A percentile compares a stretch with the other conserved stretches of the same genome.
These are phyloP conservation scores for Torymus aiolomorphi DNA, from an alignment of 2,888 invertebrate genomes.

Conservation along the genomic window DNA sequence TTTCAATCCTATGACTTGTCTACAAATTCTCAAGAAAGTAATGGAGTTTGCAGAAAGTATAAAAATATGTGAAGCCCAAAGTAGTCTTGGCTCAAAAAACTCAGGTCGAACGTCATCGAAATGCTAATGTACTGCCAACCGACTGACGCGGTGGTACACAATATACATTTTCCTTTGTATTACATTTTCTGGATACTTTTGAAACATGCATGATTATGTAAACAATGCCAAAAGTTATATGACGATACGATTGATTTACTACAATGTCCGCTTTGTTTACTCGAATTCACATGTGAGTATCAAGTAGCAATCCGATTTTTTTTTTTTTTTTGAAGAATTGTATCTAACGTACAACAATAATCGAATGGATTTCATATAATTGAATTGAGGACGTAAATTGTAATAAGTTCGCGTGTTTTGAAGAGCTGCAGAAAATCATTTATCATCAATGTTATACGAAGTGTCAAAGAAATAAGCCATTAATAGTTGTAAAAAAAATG, in stretches of 20 bases:
- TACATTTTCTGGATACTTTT: slow-evolving; percentile 24
- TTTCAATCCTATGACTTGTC: background rate
- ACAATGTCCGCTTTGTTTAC: no score
- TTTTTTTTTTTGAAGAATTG: no score
- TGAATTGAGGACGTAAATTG: slow-evolving; percentile 8
- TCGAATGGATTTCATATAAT: no score
- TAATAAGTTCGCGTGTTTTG: background rate
- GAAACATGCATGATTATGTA: slow-evolving; percentile 9
- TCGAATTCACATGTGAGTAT: no score
- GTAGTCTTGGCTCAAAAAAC: slow-evolving; percentile 26
- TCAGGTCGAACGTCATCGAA: slow-evolving; percentile 53
- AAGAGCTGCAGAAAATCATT: slow-evolving; percentile 31
- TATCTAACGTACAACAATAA: no score
- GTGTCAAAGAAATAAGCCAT: slow-evolving; percentile 49
- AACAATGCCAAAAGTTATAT: background rate
- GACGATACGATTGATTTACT: no score
- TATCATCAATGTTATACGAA: slow-evolving; percentile 32
- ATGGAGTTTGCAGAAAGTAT: slow-evolving; percentile 27
- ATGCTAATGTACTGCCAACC: slow-evolving; percentile 56
- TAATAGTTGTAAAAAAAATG: slow-evolving; percentile 25
- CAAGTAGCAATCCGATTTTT: no score
- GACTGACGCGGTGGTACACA: slow-evolving; percentile 50
- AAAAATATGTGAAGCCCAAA: slow-evolving; percentile 13
- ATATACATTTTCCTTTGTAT: slow-evolving; percentile 34
- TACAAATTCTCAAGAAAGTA: slow-evolving; percentile 38